A percentile compares a stretch with the other conserved stretches of the same genome.
Conservation (phyloP, 2,888 invertebrate species). For the Charanyca ferruginea region DNA sequence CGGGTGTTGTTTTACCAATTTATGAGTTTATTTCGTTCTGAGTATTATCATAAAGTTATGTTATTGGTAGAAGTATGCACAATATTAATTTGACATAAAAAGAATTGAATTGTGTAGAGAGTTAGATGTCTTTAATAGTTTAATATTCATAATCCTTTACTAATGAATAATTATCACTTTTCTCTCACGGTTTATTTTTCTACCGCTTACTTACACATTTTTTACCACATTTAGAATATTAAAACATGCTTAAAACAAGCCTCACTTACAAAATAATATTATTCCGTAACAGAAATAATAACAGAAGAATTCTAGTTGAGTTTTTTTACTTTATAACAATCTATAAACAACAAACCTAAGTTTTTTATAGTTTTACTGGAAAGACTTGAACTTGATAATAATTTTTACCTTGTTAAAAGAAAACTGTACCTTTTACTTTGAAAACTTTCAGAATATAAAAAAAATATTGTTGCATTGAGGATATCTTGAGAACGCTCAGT, state of each 20-base stretch:
- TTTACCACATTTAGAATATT: no score
- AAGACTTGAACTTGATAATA: slow-evolving; percentile 50
- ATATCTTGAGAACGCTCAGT: slow-evolving; percentile 11
- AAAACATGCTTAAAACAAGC: background rate
- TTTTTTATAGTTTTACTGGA: no score
- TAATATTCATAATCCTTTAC: background rate
- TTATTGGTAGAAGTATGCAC: background rate
- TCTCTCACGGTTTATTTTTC: background rate
- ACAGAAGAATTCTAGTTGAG: slow-evolving; percentile 6
- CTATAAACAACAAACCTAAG: slow-evolving; percentile 33
- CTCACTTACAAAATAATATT: background rate
- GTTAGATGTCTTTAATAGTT: background rate
- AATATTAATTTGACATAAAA: no score
- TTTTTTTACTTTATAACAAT: slow-evolving; percentile 39
- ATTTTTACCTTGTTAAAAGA: slow-evolving; percentile 50
- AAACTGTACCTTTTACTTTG: slow-evolving; percentile 49
- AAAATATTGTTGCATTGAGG: slow-evolving; percentile 32
- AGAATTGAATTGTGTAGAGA: background rate
- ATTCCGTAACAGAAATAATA: slow-evolving; percentile 11
- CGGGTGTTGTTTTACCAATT: slow-evolving; percentile 21
- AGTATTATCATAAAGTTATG: background rate
- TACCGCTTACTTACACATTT: no score
- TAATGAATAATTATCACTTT: background rate
- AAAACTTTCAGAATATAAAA: slow-evolving; percentile 45
- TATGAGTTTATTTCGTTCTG: slow-evolving; percentile 11